Evolutionary conservation across 2,888 invertebrate genomes (phyloP).

Genomic region (Sinhomidia bicolor): DNA sequence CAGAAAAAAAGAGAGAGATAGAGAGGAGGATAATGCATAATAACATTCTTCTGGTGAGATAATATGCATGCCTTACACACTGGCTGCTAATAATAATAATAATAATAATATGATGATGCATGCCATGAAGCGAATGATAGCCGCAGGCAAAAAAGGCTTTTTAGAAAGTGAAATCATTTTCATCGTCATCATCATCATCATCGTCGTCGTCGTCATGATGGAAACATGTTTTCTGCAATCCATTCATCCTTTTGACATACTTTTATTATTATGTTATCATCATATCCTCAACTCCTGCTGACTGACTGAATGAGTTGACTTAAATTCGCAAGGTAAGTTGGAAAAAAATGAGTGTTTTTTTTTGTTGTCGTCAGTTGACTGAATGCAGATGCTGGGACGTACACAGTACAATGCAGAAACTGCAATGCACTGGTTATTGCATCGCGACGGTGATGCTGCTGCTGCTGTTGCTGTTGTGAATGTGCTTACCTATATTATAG

Average conservation of each 20-base stretch:
- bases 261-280: conserved; percentile 25
- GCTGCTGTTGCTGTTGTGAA: not conserved
- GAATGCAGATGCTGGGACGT: not conserved
- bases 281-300: conserved; percentile 18
- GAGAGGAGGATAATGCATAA: not conserved
- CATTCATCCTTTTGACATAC: conserved; percentile 45
- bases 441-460: not conserved
- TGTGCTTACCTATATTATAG: not conserved
- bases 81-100: conserved; percentile 7
- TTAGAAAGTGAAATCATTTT: conserved; percentile 69
- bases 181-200: conserved; percentile 47
- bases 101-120: conserved; percentile 11
- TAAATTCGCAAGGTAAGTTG: conserved; percentile 6
- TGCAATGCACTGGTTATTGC: too few relatives aligned
- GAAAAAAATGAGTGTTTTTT: not conserved
- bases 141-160: conserved; percentile 45
- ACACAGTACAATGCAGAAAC: too few relatives aligned
- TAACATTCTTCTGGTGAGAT: not conserved
- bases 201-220: conserved; percentile 20
- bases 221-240: not conserved
- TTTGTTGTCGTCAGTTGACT: too few relatives aligned
- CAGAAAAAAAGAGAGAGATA: not conserved
- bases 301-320: not conserved
- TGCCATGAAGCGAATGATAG: conserved; percentile 44
- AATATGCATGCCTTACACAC: conserved; percentile 12